Conservation (phyloP, 2,888 invertebrate species). For the Agrochola circellaris region DNA sequence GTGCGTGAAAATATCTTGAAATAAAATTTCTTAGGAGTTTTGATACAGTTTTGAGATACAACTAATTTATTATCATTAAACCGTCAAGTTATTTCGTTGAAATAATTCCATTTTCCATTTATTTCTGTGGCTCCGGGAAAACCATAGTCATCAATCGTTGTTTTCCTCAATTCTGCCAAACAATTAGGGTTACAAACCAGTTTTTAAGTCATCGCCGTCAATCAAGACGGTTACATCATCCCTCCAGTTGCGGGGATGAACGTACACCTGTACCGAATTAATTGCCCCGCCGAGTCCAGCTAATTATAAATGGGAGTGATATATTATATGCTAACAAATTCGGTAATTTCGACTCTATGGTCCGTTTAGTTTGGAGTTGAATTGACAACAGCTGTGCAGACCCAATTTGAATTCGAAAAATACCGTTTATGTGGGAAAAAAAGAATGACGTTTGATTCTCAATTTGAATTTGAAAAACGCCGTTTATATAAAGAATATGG, state of each 20-base stretch:
- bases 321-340: constrained; percentile 75
- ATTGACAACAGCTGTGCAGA: constrained; percentile 19
- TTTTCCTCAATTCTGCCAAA: constrained; percentile 41
- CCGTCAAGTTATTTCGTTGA: constrained; percentile 10
- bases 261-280: constrained; percentile 79
- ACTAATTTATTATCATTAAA: constrained; percentile 20
- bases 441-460: not conserved
- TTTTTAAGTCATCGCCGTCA: constrained; percentile 71
- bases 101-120: constrained; percentile 29
- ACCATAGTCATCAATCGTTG: constrained; percentile 44
- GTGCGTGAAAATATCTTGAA: constrained; percentile 24
- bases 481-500: not conserved
- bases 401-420: not conserved
- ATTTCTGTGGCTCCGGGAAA: constrained; percentile 39
- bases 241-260: constrained; percentile 65
- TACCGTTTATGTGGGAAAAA: not conserved
- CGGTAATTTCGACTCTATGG: constrained; percentile 71
- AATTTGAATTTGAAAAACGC: constrained; percentile 5
- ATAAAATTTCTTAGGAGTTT: constrained; percentile 19
- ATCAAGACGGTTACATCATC: constrained; percentile 67
- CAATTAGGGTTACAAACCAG: constrained; percentile 66
- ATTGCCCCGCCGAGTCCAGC: constrained; percentile 75
- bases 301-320: constrained; percentile 82
- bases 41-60: not conserved
- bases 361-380: constrained; percentile 61